phyloP scores from a whole-genome alignment of 2,797 vertebrate genomes.

The Halcyon badia region DNA sequence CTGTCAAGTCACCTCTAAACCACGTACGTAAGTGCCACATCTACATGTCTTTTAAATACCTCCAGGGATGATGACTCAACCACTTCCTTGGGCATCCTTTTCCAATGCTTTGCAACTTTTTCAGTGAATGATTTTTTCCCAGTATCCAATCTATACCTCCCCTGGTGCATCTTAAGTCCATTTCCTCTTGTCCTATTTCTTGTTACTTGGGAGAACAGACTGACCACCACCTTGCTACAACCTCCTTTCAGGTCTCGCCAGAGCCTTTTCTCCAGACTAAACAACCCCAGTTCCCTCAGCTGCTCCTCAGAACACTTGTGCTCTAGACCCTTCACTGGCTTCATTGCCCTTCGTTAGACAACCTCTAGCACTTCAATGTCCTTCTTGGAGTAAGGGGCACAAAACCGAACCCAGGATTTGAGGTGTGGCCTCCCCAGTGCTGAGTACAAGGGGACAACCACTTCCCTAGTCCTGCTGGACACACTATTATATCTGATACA shows the following conservation, averaged over 20 bases:
- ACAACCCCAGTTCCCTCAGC: background rate
- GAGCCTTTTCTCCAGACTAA: background rate
- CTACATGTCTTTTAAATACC: background rate
- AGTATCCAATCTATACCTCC: background rate
- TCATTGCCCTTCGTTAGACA: background rate
- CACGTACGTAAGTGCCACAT: background rate
- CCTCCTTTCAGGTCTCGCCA: background rate
- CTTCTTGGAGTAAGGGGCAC: background rate
- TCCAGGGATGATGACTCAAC: background rate
- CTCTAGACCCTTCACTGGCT: background rate
- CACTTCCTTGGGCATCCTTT: background rate
- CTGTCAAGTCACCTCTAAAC: background rate
- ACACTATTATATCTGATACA: background rate
- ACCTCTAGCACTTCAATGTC: background rate
- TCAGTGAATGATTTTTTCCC: too few relatives aligned
- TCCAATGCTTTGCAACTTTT: too few relatives aligned
- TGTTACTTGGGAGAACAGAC: background rate
- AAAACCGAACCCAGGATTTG: background rate
- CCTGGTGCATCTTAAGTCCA: background rate
- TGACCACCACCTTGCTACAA: background rate
- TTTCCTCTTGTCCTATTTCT: background rate
- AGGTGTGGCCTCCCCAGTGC: background rate
- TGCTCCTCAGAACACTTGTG: background rate
- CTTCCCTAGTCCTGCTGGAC: background rate
- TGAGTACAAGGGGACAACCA: background rate